These are phyloP conservation scores for Danaus plexippus DNA, from an alignment of 1,140 invertebrate species.

Conservation along the genomic window DNA sequence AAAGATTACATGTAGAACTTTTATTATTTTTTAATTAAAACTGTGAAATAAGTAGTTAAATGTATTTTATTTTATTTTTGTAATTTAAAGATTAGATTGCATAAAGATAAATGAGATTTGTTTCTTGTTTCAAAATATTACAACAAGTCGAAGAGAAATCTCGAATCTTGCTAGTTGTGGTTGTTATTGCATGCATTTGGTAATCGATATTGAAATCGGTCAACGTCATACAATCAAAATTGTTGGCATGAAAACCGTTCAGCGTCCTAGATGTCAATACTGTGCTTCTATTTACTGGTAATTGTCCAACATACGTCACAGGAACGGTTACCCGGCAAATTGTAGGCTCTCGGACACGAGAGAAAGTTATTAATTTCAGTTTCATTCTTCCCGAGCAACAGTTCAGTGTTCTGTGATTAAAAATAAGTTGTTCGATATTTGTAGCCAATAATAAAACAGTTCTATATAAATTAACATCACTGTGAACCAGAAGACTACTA, in stretches of 20 bases:
- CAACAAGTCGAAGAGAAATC: too few species aligned
- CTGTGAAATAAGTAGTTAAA: constrained; percentile 32
- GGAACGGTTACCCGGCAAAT: constrained; percentile 26
- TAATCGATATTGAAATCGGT: constrained; percentile 23
- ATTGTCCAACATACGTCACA: constrained; percentile 63
- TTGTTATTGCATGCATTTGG: constrained; percentile 5
- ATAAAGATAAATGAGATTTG: too few species aligned
- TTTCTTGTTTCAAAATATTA: too few species aligned
- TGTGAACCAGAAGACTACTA: constrained; percentile 14
- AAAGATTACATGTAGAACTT: too few species aligned
- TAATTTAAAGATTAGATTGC: too few species aligned
- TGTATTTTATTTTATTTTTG: too few species aligned
- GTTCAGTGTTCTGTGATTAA: constrained; percentile 46
- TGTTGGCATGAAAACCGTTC: constrained; percentile 61
- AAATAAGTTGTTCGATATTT: constrained; percentile 43
- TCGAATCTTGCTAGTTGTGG: too few species aligned
- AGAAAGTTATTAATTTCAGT: constrained; percentile 63
- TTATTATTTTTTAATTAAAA: constrained; percentile 11
- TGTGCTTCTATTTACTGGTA: constrained; percentile 60
- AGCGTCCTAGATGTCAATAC: constrained; percentile 61
- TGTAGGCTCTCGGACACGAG: constrained; percentile 30
- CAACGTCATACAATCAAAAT: constrained; percentile 38
- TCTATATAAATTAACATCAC: constrained; percentile 21
- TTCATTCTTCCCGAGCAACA: constrained; percentile 42
- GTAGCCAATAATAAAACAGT: constrained; percentile 43